Evolutionary conservation across 2,888 invertebrate genomes (phyloP).

Genomic region (Neoscelio sp.): DNA sequence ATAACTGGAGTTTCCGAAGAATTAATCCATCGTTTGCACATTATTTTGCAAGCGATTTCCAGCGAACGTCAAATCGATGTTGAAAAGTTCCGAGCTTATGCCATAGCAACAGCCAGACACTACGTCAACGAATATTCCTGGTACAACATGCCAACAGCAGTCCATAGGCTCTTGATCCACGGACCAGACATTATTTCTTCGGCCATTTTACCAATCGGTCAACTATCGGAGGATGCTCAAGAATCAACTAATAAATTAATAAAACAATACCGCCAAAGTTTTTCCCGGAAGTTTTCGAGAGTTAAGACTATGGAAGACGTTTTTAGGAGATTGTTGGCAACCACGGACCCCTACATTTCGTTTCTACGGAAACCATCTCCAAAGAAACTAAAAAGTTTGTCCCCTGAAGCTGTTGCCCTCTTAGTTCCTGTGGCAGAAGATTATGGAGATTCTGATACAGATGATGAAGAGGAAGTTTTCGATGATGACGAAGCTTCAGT

Average conservation of each 20-base stretch:
- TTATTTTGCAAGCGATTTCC: constrained; percentile 44
- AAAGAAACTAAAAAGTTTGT: constrained; percentile 16
- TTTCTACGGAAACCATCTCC: constrained; percentile 10
- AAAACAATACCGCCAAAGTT: constrained; percentile 3
- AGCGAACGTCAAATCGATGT: constrained; percentile 4
- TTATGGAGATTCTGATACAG: background rate
- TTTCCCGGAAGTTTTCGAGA: constrained; percentile 6
- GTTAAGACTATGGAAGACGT: constrained; percentile 27
- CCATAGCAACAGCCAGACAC: no score
- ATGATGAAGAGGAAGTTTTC: background rate
- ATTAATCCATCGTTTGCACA: constrained; percentile 38
- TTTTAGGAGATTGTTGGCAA: constrained; percentile 5
- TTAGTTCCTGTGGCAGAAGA: background rate
- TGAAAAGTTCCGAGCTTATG: background rate
- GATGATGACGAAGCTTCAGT: background rate
- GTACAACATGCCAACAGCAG: no score
- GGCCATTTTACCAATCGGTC: background rate
- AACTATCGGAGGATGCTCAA: constrained; percentile 10
- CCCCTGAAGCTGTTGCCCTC: constrained; percentile 11
- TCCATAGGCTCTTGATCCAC: no score
- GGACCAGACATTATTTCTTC: constrained; percentile 1
- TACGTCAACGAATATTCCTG: no score
- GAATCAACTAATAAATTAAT: constrained; percentile 11
- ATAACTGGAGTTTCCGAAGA: constrained; percentile 45
- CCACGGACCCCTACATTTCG: constrained; percentile 17